Evolutionary conservation across 2,888 invertebrate genomes (phyloP), one percentile per base, ranked within the genome.

Genomic region (Trichogramma evanescens): DNA sequence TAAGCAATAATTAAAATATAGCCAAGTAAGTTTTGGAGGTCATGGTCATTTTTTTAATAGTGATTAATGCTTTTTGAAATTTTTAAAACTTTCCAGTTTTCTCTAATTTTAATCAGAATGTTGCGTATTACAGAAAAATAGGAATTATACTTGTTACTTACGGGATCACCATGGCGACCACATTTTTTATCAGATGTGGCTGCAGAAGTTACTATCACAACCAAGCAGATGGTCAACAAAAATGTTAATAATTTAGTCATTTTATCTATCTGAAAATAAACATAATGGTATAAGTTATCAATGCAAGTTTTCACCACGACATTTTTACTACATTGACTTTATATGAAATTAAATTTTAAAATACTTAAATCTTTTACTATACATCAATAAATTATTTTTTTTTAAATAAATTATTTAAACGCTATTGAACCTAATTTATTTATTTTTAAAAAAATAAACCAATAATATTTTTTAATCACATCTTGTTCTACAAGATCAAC

Each of bases 101-200:
- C 26, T 26, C 26, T 26, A 26, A 26, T 26, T 1, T 26, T 26
- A 26, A 26, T 26, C 2, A 26, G 26, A 26, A 26, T 26, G 26
- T 26, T 26, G 3, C 26, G 26, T 26, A 26, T 26, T 26, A 26
- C 26, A 26, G 3, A 26, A 26, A 26, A 26, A 26, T 26, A 26
- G 26, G 26, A 26, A 26, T 26, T 13, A n/a, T n/a, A 10, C 13
- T 50, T 9, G 61, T 62, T 67, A 74, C 75, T 74, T 44, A 75
- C 75, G 39, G 66, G 48, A 62, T 73, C 74, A 56, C 76, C 75
- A 49, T 75, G 74, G 52, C 67, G 63, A 7, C 71, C 68, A 50
- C 73, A 74, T 7, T 65, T 26, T 26, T 26, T 69, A 63, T 69
- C 63, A 40, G 48, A 48, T 2, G 66, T n/a, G 5, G 69, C 67